Conservation (phyloP, 2,113 vertebrate species). For the Gadus chalcogrammus region DNA sequence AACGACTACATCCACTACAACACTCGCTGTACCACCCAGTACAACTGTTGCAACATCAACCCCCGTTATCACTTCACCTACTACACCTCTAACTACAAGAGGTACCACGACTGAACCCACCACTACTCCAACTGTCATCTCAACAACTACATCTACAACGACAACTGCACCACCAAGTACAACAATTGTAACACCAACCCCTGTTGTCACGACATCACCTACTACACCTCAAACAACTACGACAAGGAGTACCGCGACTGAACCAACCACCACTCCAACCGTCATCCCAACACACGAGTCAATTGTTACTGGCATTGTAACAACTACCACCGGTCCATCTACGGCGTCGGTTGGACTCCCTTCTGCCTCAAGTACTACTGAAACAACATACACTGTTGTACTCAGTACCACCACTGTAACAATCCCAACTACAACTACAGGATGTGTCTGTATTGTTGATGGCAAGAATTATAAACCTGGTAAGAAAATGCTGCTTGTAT, state of each 20-base stretch:
- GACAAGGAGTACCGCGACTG: neutral
- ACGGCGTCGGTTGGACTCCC: too few relatives aligned
- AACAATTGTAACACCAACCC: neutral
- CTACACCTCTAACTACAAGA: too few relatives aligned
- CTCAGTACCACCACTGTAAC: slow-evolving; percentile 18
- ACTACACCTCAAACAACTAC: neutral
- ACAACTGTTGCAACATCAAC: neutral
- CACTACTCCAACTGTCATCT: too few relatives aligned
- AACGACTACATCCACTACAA: neutral
- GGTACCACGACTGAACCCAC: too few relatives aligned
- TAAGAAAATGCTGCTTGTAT: slow-evolving; percentile 22
- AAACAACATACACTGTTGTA: too few relatives aligned
- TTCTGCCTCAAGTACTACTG: neutral
- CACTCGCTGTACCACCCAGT: neutral
- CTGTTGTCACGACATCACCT: neutral
- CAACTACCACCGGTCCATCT: too few relatives aligned
- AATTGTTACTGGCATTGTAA: slow-evolving; percentile 38
- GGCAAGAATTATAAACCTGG: slow-evolving; percentile 47
- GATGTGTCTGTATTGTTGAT: slow-evolving; percentile 56
- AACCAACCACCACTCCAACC: neutral
- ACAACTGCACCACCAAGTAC: neutral
- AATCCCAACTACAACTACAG: slow-evolving; percentile 19
- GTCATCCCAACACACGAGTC: too few relatives aligned
- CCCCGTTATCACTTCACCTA: neutral
- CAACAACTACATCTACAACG: neutral